Percentiles rank a stretch among this genome's conserved stretches.
Evolutionary conservation across 2,888 invertebrate species (phyloP).

Genomic region (Metopia argyrocephala): DNA sequence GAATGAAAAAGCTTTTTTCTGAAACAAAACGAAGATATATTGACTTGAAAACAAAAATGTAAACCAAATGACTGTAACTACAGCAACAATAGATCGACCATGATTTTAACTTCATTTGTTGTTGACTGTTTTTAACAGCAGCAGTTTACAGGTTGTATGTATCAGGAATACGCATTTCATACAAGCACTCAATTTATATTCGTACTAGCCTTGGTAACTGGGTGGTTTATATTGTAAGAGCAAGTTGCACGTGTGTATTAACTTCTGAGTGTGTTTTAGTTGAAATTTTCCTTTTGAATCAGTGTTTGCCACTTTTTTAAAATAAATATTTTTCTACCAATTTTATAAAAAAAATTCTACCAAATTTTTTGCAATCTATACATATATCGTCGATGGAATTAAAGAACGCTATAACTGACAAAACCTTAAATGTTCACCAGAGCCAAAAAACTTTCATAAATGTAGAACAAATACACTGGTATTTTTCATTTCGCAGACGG

Average conservation of each 20-base stretch:
- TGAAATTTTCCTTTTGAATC: not conserved
- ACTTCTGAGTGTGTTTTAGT: not conserved
- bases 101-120: not conserved
- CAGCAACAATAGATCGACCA: not conserved
- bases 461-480: too few species aligned
- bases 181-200: conserved; percentile 47
- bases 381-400: too few species aligned
- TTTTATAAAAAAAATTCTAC: too few species aligned
- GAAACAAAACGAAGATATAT: conserved; percentile 38
- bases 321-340: too few species aligned
- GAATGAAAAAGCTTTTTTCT: not conserved
- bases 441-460: too few species aligned
- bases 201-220: conserved; percentile 27
- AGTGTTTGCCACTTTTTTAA: conserved; percentile 4
- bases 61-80: conserved; percentile 43
- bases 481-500: too few species aligned
- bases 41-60: conserved; percentile 54
- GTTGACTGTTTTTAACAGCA: not conserved
- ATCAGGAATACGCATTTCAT: conserved; percentile 60
- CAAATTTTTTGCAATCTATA: too few species aligned
- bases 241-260: not conserved
- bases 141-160: conserved; percentile 58
- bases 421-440: too few species aligned
- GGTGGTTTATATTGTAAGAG: conserved; percentile 27
- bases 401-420: too few species aligned